Conservation (phyloP, 2,797 vertebrate genomes). For the Prionace glauca region DNA sequence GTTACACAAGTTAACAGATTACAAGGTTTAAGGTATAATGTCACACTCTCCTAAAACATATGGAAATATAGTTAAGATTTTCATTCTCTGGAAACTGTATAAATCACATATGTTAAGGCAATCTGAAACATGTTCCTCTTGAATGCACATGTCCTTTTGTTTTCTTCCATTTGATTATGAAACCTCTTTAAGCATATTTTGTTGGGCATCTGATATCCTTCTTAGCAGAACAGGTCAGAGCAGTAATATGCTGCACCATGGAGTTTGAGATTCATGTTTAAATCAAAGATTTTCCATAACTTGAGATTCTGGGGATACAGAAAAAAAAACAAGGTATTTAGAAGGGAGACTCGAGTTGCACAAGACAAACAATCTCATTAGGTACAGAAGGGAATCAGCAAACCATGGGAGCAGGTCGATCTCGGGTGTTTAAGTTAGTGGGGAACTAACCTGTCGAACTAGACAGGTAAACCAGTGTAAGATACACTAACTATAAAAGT, state of each 20-base stretch:
- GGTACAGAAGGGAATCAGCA: not conserved
- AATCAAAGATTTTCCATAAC: not conserved
- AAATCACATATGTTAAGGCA: not conserved
- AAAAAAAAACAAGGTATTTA: not conserved
- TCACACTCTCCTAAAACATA: not conserved
- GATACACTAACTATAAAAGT: not conserved
- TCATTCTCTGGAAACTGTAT: not conserved
- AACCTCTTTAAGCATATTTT: not conserved
- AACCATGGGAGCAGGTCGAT: not conserved
- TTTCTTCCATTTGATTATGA: not conserved
- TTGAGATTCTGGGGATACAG: not conserved
- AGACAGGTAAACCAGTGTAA: not conserved
- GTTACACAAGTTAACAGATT: not conserved
- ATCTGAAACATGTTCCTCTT: not conserved
- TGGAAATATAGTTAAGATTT: not conserved
- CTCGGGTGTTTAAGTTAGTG: not conserved
- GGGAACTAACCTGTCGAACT: not conserved
- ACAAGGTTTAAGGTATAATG: not conserved
- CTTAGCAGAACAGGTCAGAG: not conserved
- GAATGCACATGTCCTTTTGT: not conserved
- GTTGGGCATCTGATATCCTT: not conserved
- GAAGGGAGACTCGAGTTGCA: not conserved
- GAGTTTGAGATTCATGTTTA: not conserved
- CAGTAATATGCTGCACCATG: not conserved
- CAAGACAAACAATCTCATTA: not conserved